Evolutionary conservation across 2,113 vertebrate species (phyloP).

Genomic region (Heterochromis multidens): DNA sequence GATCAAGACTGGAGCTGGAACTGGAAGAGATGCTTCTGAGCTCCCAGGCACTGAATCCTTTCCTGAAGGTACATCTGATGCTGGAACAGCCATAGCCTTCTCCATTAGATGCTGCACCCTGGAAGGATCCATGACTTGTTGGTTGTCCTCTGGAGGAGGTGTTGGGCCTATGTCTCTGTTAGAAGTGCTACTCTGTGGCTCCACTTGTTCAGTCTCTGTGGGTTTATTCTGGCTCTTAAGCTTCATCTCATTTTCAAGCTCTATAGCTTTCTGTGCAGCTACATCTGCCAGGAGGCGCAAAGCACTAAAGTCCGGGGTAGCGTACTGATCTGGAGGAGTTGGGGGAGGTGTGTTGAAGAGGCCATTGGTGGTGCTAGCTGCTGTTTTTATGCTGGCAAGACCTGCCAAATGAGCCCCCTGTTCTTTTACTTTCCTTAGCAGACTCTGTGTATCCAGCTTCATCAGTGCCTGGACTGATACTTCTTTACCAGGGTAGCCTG

Average conservation of each 20-base stretch:
- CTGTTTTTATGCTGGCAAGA: conserved; percentile 68
- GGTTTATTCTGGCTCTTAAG: conserved; percentile 21
- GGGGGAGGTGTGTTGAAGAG: conserved; percentile 90
- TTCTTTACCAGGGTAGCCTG: conserved; percentile 60
- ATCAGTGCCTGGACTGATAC: conserved; percentile 67
- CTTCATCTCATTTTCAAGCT: conserved; percentile 75
- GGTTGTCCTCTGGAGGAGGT: conserved; percentile 57
- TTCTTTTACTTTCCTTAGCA: conserved; percentile 68
- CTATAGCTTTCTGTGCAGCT: conserved; percentile 85
- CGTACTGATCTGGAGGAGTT: conserved; percentile 84
- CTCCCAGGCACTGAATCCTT: background rate
- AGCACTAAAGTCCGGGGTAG: conserved; percentile 89
- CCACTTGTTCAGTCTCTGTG: background rate
- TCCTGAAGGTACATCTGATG: background rate
- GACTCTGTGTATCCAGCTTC: conserved; percentile 64
- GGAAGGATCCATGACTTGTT: conserved; percentile 59
- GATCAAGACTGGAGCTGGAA: background rate
- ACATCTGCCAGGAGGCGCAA: conserved; percentile 90
- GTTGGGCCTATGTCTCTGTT: conserved; percentile 31
- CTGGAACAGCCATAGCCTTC: conserved; percentile 55
- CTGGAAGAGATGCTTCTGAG: background rate
- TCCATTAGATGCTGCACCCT: conserved; percentile 64
- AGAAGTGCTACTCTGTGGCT: background rate
- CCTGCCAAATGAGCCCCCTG: conserved; percentile 50
- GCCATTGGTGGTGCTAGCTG: conserved; percentile 78